These are phyloP conservation scores for Adelosebastes latens DNA, from an alignment of 2,797 vertebrate species.

Conservation along the genomic window DNA sequence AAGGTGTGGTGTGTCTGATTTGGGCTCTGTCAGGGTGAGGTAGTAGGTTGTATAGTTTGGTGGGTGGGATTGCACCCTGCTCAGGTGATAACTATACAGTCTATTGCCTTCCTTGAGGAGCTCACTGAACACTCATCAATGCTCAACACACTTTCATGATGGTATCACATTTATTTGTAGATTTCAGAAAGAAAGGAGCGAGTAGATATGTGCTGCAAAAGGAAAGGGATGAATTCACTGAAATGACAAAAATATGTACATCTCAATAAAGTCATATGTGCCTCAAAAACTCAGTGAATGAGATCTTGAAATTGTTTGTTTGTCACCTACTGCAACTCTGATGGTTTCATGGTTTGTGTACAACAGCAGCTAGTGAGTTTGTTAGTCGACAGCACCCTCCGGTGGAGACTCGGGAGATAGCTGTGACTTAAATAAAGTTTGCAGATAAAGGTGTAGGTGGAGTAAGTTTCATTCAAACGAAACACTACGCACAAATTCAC, in stretches of 20 bases:
- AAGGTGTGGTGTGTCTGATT: conserved; percentile 30
- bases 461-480: neutral
- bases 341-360: neutral
- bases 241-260: conserved; percentile 30
- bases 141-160: conserved; percentile 7
- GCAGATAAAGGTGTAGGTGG: neutral
- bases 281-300: conserved; percentile 22
- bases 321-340: neutral
- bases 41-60: conserved; percentile 99
- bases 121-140: conserved; percentile 62
- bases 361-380: neutral
- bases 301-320: conserved; percentile 1
- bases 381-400: conserved; percentile 56
- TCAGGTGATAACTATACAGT: conserved; percentile 97
- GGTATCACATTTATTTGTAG: conserved; percentile 28
- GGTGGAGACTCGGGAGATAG: conserved; percentile 49
- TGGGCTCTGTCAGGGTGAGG: conserved; percentile 87
- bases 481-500: neutral
- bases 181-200: neutral
- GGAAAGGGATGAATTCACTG: neutral
- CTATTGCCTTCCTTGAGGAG: conserved; percentile 94
- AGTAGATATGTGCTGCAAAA: conserved; percentile 2
- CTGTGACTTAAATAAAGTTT: conserved; percentile 1
- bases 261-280: conserved; percentile 58
- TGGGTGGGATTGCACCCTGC: conserved; percentile 90